Evolutionary conservation across 2,797 vertebrate species (phyloP).

Genomic region (Mionectes olivaceus): DNA sequence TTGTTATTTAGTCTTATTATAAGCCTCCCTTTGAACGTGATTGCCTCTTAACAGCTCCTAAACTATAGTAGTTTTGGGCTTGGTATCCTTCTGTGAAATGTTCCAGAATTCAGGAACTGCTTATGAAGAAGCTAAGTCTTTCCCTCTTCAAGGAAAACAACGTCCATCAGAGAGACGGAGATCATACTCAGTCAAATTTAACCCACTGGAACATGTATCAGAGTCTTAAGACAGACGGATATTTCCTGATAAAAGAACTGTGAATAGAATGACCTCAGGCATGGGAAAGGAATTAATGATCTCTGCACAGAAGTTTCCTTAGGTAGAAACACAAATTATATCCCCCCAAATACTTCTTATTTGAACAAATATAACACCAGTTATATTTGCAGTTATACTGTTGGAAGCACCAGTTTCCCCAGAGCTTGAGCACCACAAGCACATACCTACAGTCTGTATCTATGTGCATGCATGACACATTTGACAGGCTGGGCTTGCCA

Average conservation of each 20-base stretch:
- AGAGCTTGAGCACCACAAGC: not conserved
- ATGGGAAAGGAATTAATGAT: not conserved
- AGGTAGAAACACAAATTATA: not conserved
- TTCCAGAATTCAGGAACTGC: not conserved
- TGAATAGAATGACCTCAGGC: not conserved
- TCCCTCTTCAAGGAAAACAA: not conserved
- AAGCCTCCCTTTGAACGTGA: not conserved
- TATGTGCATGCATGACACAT: accelerated
- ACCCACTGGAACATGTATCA: not conserved
- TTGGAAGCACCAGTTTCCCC: not conserved
- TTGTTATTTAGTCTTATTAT: not conserved
- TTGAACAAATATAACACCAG: not conserved
- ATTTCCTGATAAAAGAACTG: not conserved
- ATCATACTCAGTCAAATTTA: not conserved
- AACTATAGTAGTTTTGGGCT: not conserved
- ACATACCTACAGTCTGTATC: not conserved
- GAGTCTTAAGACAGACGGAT: not conserved
- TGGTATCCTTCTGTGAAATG: not conserved
- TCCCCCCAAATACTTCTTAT: not conserved
- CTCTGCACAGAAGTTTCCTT: not conserved
- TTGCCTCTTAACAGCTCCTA: not conserved
- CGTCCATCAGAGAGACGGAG: not conserved
- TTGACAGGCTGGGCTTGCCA: not conserved
- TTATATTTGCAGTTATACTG: not conserved
- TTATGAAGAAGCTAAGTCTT: not conserved